Evolutionary conservation across 2,113 vertebrate genomes (phyloP).

Genomic region (Oreochromis tanganicae): DNA sequence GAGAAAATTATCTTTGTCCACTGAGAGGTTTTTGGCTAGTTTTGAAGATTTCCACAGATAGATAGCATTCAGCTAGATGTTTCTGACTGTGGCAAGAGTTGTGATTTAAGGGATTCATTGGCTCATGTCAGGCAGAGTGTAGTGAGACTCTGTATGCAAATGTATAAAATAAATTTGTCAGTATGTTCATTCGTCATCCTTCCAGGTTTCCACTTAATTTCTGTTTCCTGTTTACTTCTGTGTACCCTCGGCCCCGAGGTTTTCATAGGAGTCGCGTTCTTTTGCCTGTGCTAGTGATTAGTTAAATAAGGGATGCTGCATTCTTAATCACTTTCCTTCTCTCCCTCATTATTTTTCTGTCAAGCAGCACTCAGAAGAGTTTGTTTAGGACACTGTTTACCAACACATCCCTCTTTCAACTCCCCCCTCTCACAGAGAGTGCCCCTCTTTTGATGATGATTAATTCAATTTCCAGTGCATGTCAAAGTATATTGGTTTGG

Average conservation of each 20-base stretch:
- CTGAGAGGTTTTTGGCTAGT: background rate
- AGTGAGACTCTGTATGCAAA: background rate
- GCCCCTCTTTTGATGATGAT: slow-evolving; percentile 30
- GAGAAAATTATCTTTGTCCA: background rate
- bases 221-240: background rate
- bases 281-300: slow-evolving; percentile 2
- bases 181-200: background rate
- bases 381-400: slow-evolving; percentile 43
- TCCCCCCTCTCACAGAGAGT: background rate
- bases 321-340: slow-evolving; percentile 37
- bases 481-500: slow-evolving; percentile 5
- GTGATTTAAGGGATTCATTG: background rate
- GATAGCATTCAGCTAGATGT: background rate
- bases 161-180: background rate
- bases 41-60: background rate
- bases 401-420: slow-evolving; percentile 21
- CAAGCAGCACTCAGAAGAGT: slow-evolving; percentile 34
- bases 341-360: slow-evolving; percentile 43
- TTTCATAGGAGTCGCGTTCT: slow-evolving; percentile 1
- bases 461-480: slow-evolving; percentile 28
- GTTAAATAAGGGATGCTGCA: slow-evolving; percentile 26
- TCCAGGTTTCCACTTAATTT: background rate
- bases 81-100: background rate
- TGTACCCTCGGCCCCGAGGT: background rate
- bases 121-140: background rate